phyloP scores from a whole-genome alignment of 2,797 vertebrate genomes.

The Coregonus suidteri region DNA sequence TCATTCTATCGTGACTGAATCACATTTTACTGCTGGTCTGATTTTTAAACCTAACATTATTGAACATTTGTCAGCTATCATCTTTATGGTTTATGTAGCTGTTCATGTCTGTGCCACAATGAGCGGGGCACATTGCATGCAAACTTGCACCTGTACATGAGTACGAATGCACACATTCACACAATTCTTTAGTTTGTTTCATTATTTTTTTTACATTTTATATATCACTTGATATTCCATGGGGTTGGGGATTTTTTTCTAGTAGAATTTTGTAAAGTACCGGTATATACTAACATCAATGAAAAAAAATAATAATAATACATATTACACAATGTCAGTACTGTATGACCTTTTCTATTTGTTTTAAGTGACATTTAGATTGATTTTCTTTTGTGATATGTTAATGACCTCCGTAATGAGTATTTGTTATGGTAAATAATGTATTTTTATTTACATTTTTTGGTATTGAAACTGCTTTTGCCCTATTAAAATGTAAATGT shows the following conservation, averaged over 20 bases:
- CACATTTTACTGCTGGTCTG: neutral
- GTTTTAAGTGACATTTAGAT: constrained; percentile 70
- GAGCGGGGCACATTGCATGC: constrained; percentile 65
- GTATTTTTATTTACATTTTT: constrained; percentile 74
- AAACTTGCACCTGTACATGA: constrained; percentile 58
- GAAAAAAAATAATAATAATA: constrained; percentile 5
- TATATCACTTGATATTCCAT: constrained; percentile 70
- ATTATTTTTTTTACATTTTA: constrained; percentile 61
- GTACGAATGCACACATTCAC: constrained; percentile 58
- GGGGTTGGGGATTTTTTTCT: constrained; percentile 76
- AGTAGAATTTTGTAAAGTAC: constrained; percentile 79
- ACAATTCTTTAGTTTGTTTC: constrained; percentile 41
- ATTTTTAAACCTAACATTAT: neutral
- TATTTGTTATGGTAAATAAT: constrained; percentile 68
- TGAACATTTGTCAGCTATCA: neutral
- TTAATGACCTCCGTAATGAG: constrained; percentile 69
- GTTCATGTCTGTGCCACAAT: constrained; percentile 52
- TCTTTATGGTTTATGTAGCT: constrained; percentile 41
- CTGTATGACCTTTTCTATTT: constrained; percentile 79
- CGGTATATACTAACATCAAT: constrained; percentile 64
- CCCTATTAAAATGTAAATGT: constrained; percentile 65
- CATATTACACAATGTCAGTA: constrained; percentile 73
- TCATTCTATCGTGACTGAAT: constrained; percentile 3
- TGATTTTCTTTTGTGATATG: constrained; percentile 65
- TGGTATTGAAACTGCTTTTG: constrained; percentile 73